These are phyloP conservation scores for Zaprionus africanus DNA, from an alignment of 1,140 invertebrate genomes.

Conservation along the genomic window DNA sequence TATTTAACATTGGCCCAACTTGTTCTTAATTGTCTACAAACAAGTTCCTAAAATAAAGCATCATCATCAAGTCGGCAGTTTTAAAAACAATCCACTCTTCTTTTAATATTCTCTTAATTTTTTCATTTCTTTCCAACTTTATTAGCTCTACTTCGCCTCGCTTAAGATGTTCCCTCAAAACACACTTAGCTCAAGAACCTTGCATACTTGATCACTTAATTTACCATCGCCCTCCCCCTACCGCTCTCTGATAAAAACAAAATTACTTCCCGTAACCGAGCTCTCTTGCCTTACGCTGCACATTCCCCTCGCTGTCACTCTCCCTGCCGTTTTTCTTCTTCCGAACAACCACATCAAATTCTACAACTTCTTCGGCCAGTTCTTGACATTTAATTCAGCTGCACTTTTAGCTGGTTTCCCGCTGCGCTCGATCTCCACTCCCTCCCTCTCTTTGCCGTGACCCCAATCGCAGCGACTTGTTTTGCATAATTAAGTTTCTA, in stretches of 20 bases:
- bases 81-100: background rate
- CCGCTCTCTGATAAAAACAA: slow-evolving; percentile 7
- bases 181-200: background rate
- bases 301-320: background rate
- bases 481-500: slow-evolving; percentile 69
- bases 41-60: too few relatives aligned
- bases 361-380: slow-evolving; percentile 33
- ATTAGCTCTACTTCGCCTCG: background rate
- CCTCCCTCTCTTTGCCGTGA: slow-evolving; percentile 36
- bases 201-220: background rate
- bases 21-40: too few relatives aligned
- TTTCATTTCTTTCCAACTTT: background rate
- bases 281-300: background rate
- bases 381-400: slow-evolving; percentile 52
- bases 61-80: too few relatives aligned
- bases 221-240: background rate
- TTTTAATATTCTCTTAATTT: background rate
- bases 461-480: slow-evolving; percentile 67
- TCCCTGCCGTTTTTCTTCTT: background rate
- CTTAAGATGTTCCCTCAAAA: background rate
- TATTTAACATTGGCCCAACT: too few relatives aligned
- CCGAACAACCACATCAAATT: slow-evolving; percentile 22
- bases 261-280: slow-evolving; percentile 43
- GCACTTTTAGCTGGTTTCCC: slow-evolving; percentile 47
- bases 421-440: slow-evolving; percentile 14